Percentiles rank a stretch among this genome's conserved stretches.
These are phyloP conservation scores for cattle (Bos taurus) DNA, from an alignment of 2,113 vertebrate genomes.

Conservation along the genomic window DNA sequence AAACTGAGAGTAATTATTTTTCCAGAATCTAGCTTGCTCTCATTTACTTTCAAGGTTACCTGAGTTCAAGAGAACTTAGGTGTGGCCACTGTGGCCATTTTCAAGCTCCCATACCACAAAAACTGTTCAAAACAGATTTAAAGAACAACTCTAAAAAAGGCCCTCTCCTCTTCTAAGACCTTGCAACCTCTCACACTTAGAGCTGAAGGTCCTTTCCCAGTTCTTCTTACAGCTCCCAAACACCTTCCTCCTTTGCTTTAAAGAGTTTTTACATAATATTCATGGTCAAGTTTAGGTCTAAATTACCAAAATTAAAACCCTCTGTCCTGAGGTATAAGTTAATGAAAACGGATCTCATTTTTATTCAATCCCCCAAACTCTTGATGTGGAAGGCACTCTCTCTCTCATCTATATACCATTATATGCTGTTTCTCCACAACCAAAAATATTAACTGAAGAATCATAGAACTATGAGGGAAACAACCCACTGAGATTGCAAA, in stretches of 20 bases:
- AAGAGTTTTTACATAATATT: constrained; percentile 1
- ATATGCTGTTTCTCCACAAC: constrained; percentile 16
- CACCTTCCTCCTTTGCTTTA: neutral
- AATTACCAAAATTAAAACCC: constrained; percentile 50
- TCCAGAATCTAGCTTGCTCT: neutral
- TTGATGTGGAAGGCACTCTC: neutral
- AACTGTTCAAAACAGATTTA: neutral
- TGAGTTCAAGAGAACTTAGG: neutral
- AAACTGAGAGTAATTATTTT: constrained; percentile 22
- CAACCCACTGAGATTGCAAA: constrained; percentile 41
- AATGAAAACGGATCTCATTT: constrained; percentile 42
- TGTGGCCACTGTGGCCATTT: neutral
- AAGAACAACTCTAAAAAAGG: neutral
- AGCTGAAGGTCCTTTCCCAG: neutral
- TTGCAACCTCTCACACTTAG: neutral
- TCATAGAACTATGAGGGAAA: constrained; percentile 14
- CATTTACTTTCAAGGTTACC: constrained; percentile 14
- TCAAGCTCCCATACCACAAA: neutral
- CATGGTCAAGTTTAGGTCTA: constrained; percentile 30
- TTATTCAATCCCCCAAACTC: constrained; percentile 33
- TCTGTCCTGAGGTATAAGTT: constrained; percentile 19
- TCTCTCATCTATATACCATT: neutral
- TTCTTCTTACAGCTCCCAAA: neutral
- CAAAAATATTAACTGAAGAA: constrained; percentile 43
- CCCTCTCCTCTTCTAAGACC: neutral